phyloP scores from a whole-genome alignment of 2,888 invertebrate species.

The Hyalella azteca region DNA sequence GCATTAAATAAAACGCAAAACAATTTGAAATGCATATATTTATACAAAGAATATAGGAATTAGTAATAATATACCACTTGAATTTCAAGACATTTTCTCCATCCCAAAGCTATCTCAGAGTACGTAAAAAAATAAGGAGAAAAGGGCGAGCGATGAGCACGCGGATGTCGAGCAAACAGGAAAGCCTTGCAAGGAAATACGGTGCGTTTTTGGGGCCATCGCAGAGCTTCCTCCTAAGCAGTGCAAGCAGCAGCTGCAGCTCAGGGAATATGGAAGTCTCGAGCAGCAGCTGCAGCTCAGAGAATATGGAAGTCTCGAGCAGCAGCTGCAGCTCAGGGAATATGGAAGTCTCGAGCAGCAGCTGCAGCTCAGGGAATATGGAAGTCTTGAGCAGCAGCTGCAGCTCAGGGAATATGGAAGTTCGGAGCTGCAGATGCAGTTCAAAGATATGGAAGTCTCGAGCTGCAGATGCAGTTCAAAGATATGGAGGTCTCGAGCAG shows the following conservation, averaged over 20 bases:
- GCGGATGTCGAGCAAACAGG: constrained; percentile 13
- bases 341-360: background rate
- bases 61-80: no score
- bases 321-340: constrained; percentile 1
- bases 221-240: constrained; percentile 4
- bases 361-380: no score
- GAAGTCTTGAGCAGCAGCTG: background rate
- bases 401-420: constrained; percentile 24
- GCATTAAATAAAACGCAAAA: no score
- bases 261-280: background rate
- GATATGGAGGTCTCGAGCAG: no score
- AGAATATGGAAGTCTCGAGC: no score
- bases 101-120: no score
- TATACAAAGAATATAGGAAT: no score
- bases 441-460: no score
- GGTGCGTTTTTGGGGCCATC: constrained; percentile 15
- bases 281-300: background rate
- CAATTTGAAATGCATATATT: no score
- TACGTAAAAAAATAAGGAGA: no score
- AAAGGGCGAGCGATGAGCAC: no score
- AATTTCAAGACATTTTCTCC: no score
- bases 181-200: constrained; percentile 1
- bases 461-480: background rate
- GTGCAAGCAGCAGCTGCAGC: background rate
- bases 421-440: background rate